phyloP scores from a whole-genome alignment of 2,888 invertebrate species.

The Phragmatobia fuliginosa region DNA sequence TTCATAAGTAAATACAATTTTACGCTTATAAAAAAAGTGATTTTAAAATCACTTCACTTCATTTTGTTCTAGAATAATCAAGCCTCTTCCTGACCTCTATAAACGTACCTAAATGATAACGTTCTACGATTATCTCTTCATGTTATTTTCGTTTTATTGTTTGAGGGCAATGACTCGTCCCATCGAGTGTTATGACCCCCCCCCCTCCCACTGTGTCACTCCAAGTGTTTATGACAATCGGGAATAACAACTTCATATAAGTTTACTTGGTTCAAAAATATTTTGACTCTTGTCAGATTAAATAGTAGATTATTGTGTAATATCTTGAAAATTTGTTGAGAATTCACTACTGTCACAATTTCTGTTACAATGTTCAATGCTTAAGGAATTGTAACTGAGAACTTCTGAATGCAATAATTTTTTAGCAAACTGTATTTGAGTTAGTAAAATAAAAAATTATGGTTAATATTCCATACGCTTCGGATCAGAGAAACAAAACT shows the following conservation, averaged over 20 bases:
- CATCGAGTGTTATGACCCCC: too few relatives aligned
- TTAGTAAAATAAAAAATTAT: too few relatives aligned
- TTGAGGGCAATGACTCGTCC: background rate
- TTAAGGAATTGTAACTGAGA: too few relatives aligned
- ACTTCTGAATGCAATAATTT: too few relatives aligned
- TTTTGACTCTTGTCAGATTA: background rate
- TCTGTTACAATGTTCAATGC: too few relatives aligned
- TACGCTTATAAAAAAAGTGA: background rate
- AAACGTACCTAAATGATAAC: background rate
- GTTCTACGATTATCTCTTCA: background rate
- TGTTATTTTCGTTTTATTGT: background rate
- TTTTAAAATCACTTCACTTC: background rate
- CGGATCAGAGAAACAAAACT: too few relatives aligned
- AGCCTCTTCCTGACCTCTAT: background rate
- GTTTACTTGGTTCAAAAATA: background rate
- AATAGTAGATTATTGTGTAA: background rate
- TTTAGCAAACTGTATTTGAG: too few relatives aligned
- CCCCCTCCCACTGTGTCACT: too few relatives aligned
- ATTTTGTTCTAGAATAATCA: background rate
- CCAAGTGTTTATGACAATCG: background rate
- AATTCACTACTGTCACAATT: too few relatives aligned
- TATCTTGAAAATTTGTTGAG: background rate
- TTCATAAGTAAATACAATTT: background rate
- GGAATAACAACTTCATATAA: constrained; percentile 4
- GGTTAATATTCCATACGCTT: too few relatives aligned